Conservation (phyloP, 2,113 vertebrate genomes). For the Dasyprocta punctata region DNA sequence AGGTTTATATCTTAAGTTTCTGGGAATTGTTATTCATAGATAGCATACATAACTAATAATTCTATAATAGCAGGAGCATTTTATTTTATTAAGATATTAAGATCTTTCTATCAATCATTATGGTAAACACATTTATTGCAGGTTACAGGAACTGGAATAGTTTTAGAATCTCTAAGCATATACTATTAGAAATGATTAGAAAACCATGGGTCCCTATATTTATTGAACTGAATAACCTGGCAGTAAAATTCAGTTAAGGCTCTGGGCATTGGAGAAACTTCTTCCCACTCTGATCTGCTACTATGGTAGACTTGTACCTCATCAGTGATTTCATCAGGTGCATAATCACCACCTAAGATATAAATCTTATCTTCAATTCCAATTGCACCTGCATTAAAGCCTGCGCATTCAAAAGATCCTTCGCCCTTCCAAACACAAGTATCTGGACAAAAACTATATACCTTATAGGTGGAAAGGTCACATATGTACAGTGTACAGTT, state of each 20-base stretch:
- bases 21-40: conserved; percentile 22
- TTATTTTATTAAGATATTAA: conserved; percentile 38
- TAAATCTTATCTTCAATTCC: conserved; percentile 96
- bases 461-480: conserved; percentile 98
- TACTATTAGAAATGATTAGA: conserved; percentile 79
- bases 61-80: conserved; percentile 31
- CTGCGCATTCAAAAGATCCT: conserved; percentile 98
- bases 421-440: conserved; percentile 96
- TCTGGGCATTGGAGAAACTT: conserved; percentile 96
- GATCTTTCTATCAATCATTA: conserved; percentile 13
- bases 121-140: conserved; percentile 33
- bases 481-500: conserved; percentile 95
- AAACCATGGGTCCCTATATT: conserved; percentile 95
- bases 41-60: neutral
- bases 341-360: conserved; percentile 97
- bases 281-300: conserved; percentile 95
- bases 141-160: neutral
- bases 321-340: conserved; percentile 97
- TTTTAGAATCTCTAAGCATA: conserved; percentile 75
- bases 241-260: conserved; percentile 98
- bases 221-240: conserved; percentile 96
- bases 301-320: conserved; percentile 98
- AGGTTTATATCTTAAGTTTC: conserved; percentile 54
- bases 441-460: conserved; percentile 98
- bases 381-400: conserved; percentile 97